These are phyloP conservation scores for Sorex maritimensis DNA, from an alignment of 2,797 vertebrate species.

Conservation along the genomic window DNA sequence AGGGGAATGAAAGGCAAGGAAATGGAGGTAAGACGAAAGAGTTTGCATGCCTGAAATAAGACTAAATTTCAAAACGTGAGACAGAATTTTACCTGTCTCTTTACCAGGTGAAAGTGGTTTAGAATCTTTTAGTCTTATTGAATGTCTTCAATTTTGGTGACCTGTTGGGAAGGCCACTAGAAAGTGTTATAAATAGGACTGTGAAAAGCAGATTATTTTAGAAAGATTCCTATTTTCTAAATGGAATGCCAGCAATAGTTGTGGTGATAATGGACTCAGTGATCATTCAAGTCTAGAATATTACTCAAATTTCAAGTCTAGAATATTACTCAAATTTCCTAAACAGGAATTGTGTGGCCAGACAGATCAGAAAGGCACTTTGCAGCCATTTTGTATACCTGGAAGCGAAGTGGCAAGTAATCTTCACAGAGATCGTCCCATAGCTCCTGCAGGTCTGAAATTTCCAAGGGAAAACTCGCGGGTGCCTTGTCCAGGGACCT, in stretches of 20 bases:
- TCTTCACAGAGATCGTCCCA: slow-evolving; percentile 95
- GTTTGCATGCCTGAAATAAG: background rate
- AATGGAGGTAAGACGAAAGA: background rate
- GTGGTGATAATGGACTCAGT: background rate
- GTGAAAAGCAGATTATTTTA: slow-evolving; percentile 46
- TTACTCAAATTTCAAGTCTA: background rate
- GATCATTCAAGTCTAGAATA: slow-evolving; percentile 5
- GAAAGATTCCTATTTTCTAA: background rate
- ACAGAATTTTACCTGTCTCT: background rate
- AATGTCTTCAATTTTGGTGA: background rate
- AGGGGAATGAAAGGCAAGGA: background rate
- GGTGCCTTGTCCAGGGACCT: slow-evolving; percentile 89
- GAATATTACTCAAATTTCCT: slow-evolving; percentile 26
- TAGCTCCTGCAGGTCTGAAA: slow-evolving; percentile 94
- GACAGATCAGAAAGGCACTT: background rate
- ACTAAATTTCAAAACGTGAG: background rate
- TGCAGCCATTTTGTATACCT: slow-evolving; percentile 91
- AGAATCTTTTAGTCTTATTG: background rate
- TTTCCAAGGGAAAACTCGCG: slow-evolving; percentile 91
- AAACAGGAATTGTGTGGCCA: slow-evolving; percentile 2
- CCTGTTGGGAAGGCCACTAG: background rate
- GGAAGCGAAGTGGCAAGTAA: slow-evolving; percentile 93
- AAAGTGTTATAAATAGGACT: background rate
- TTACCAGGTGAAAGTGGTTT: slow-evolving; percentile 17
- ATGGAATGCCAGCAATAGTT: background rate